Percentiles rank a stretch among this genome's conserved stretches.
phyloP scores from a whole-genome alignment of 2,113 vertebrate species.

The Martes martes region DNA sequence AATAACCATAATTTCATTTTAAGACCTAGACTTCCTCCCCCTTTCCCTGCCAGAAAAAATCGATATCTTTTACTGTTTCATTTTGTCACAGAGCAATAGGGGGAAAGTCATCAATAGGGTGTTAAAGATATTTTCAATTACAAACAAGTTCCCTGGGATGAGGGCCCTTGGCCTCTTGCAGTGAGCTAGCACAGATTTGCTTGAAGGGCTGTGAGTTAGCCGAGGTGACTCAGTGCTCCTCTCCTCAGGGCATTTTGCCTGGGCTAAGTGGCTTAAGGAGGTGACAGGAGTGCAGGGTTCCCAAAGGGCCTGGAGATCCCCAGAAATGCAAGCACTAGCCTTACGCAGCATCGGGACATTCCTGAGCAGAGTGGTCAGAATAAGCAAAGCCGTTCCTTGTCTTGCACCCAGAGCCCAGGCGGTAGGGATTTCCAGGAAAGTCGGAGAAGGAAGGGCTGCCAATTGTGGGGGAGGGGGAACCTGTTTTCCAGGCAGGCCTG shows the following conservation, averaged over 20 bases:
- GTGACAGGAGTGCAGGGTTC: neutral
- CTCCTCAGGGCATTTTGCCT: neutral
- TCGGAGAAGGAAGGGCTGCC: neutral
- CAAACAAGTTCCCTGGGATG: conserved; percentile 25
- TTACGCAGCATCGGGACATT: neutral
- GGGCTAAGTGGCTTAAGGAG: neutral
- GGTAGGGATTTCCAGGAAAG: neutral
- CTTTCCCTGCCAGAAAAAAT: conserved; percentile 58
- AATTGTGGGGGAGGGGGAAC: neutral
- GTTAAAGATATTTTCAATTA: conserved; percentile 71
- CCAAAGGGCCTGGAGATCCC: too few relatives aligned
- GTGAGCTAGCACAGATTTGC: conserved; percentile 41
- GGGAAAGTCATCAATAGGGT: conserved; percentile 52
- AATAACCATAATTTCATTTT: conserved; percentile 78
- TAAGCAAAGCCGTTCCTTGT: neutral
- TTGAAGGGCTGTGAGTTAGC: neutral
- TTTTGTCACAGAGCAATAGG: conserved; percentile 67
- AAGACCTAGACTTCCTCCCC: conserved; percentile 58
- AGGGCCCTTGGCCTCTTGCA: neutral
- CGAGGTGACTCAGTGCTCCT: neutral
- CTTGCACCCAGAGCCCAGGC: neutral
- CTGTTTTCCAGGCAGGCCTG: neutral
- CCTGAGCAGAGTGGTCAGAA: too few relatives aligned
- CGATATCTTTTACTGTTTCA: conserved; percentile 70
- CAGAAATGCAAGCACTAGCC: neutral